These are phyloP conservation scores for Hydrozoanthus tunicans DNA, from an alignment of 64 coral and sea anemone species.

Conservation along the genomic window DNA sequence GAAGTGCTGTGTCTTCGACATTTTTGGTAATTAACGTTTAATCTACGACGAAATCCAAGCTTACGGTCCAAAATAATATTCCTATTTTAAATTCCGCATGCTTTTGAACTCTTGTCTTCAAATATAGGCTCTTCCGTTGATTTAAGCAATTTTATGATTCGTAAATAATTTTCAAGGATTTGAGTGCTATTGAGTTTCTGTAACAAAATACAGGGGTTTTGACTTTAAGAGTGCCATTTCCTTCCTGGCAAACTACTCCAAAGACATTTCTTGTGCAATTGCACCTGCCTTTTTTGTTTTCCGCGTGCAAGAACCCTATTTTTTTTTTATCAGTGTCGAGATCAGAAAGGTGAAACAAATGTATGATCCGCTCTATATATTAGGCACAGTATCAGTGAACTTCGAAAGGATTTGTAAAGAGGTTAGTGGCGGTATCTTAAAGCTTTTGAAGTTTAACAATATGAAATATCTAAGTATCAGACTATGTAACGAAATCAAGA, in stretches of 20 bases:
- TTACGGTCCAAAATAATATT: background rate
- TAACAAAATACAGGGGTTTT: background rate
- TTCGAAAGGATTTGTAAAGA: background rate
- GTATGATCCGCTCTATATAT: background rate
- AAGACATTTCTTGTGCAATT: slow-evolving; percentile 14
- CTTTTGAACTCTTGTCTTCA: background rate
- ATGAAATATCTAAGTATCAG: no score
- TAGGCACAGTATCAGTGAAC: background rate
- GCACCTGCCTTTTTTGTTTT: slow-evolving; percentile 4
- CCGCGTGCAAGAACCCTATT: background rate
- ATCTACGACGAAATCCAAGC: background rate
- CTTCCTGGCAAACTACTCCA: background rate
- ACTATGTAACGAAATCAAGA: no score
- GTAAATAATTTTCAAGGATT: slow-evolving; percentile 10
- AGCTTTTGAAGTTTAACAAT: no score
- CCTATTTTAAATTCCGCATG: background rate
- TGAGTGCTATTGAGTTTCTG: slow-evolving; percentile 2
- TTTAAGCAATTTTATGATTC: background rate
- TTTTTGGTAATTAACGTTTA: slow-evolving; percentile 26
- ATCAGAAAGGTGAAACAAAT: slow-evolving; percentile 14
- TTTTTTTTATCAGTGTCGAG: background rate
- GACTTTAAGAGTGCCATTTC: background rate
- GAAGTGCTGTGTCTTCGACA: slow-evolving; percentile 34
- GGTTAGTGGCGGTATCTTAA: background rate
- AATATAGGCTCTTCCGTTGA: background rate